Evolutionary conservation across 2,797 vertebrate genomes (phyloP), one percentile per base, ranked within the genome.

Genomic region (Pangasius larnaudii): DNA sequence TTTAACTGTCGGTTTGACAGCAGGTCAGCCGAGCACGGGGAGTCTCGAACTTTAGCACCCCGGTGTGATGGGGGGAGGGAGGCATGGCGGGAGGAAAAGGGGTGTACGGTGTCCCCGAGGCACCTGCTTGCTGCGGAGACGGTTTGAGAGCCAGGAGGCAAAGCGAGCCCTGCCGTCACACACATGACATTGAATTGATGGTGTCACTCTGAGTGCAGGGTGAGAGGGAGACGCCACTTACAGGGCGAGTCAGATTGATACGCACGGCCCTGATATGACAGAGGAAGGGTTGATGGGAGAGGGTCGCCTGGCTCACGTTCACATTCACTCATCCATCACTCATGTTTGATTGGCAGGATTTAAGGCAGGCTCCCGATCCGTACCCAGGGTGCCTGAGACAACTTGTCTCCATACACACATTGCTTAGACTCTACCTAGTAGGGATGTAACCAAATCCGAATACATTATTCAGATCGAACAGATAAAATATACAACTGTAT

Each of bases 161-260:
- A 95, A 94, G 94, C 93, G 90, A 93, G 94, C 95, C 94, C 92
- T 90, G 93, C 95, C 96, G 94, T 98, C 97, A 97, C 95, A 93
- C 93, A 93, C 94, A 94, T 95, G 94, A 94, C 95, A 91, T 95
- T 93, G 94, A 97, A 97, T 93, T 93, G 93, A 88, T 92, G 81
- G 69, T 97, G 96, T 97, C 97, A 97, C 94, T 93, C 94, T 94
- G 94, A 95, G 95, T 92, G 94, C 61, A 42, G 87, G 93, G 92
- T 93, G 88, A 97, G 93, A 95, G 95, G 96, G 80, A 96, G 94
- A 96, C 97, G 96, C 97, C 97, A 97, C 96, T 97, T 97, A 95
- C 96, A 97, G 95, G 94, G 93, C 93, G 94, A 93, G 95, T 96
- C 94, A 94, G 93, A 94, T 94, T 91, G 92, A 84, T 87, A 79